Base-by-base conservation (phyloP, 35 echinoderm and acorn worm genomes). In the Apostichopus japonicus region DNA sequence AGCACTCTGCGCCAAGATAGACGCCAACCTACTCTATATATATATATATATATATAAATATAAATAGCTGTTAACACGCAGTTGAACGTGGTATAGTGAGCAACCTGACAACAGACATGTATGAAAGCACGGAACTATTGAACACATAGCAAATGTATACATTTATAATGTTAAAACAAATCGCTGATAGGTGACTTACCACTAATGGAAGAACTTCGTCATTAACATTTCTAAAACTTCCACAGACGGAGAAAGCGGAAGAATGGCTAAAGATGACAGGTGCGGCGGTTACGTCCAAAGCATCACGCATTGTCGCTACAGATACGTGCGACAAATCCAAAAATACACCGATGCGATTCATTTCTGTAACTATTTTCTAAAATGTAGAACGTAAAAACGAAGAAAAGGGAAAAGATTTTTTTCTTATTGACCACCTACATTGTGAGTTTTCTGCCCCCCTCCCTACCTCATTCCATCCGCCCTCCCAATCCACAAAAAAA, bases 281-380 rank as follows among this genome's bases (percentile, higher is more conserved):
- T 54, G 93, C 94, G 23, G 19, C 52, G 16, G 86, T 55, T 0
- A 94, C 65, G 23, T 91, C 71, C 1, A 96, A 72, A 86, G 86
- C 91, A 79, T 96, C 93, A n/a, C 53, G 54, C 97, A 98, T 98
- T 8, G 95, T 96, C 1, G 21, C 88, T 16, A 79, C 78, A 23
- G 94, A 96, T 3, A 98, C 97, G 62, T 98, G 97, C 4, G 94
- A 93, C 0, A 98, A 77, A 84, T 98, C 97, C 8, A 98, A 79
- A n/a, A 98, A 80, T 91, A 98, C 95, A 27, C 97, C 97, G 1
- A 98, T 56, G 5, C 97, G 97, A 78, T 98, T 98, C 97, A 98
- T 98, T 76, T 98, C 97, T 19, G 56, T 70, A 17, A 98, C 94
- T 25, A 98, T 86, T 59, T 83, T 72, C 96, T 98, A 53, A 2